These are phyloP conservation scores for Folsomia candida DNA, from an alignment of 2,888 invertebrate genomes.

Conservation along the genomic window DNA sequence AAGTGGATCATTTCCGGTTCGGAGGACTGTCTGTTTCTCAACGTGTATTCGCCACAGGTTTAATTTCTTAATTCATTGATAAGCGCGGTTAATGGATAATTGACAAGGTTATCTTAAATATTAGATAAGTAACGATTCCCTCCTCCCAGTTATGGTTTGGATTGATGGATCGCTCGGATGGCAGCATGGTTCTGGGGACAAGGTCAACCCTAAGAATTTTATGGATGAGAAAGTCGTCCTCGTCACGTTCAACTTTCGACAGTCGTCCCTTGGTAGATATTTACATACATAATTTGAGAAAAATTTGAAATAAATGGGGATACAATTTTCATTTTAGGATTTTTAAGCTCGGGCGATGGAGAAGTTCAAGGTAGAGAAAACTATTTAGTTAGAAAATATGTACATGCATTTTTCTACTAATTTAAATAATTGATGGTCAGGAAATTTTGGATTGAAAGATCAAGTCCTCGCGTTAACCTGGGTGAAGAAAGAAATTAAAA, in stretches of 20 bases:
- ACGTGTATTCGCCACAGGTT: slow-evolving; percentile 28
- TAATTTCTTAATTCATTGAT: background rate
- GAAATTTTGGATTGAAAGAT: slow-evolving; percentile 18
- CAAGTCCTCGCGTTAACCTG: slow-evolving; percentile 10
- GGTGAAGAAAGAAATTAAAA: slow-evolving; percentile 18
- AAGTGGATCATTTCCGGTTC: slow-evolving; percentile 50
- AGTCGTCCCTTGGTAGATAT: slow-evolving; percentile 25
- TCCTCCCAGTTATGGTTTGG: slow-evolving; percentile 30
- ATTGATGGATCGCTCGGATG: slow-evolving; percentile 19
- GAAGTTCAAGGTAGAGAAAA: slow-evolving; percentile 22
- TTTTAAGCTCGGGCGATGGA: slow-evolving; percentile 30
- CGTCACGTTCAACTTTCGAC: slow-evolving; percentile 25
- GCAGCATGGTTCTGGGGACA: slow-evolving; percentile 24
- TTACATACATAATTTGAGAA: background rate
- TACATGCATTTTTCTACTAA: background rate
- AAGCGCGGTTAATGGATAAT: background rate
- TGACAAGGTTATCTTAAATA: background rate
- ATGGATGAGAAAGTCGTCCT: slow-evolving; percentile 31
- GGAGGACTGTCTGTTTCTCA: slow-evolving; percentile 35
- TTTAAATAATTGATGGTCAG: background rate
- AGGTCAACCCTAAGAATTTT: slow-evolving; percentile 23
- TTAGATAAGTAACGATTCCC: background rate
- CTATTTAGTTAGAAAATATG: background rate
- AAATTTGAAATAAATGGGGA: background rate
- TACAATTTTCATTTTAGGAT: slow-evolving; percentile 19